Evolutionary conservation across 2,888 invertebrate genomes (phyloP).

Genomic region (Callosobruchus maculatus): DNA sequence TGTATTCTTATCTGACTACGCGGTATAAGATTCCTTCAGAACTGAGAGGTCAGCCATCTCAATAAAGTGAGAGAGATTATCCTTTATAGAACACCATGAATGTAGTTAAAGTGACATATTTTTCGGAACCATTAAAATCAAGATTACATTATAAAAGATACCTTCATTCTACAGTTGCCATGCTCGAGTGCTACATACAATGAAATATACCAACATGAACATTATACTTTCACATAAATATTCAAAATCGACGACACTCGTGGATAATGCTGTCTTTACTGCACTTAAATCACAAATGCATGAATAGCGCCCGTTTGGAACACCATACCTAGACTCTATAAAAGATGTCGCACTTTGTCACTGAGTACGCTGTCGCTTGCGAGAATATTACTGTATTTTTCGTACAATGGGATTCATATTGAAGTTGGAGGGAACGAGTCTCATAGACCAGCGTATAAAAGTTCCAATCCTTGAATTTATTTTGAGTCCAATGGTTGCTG

Average conservation of each 20-base stretch:
- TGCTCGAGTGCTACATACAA: not conserved
- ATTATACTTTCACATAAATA: not conserved
- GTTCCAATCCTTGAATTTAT: too few relatives aligned
- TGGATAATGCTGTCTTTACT: not conserved
- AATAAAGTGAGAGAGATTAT: too few relatives aligned
- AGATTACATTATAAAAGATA: not conserved
- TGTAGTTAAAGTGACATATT: too few relatives aligned
- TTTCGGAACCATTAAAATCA: not conserved
- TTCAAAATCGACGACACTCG: not conserved
- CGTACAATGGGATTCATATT: not conserved
- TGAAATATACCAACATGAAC: not conserved
- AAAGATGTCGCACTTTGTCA: not conserved
- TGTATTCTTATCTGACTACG: too few relatives aligned
- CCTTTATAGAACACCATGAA: too few relatives aligned
- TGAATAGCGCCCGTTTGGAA: not conserved
- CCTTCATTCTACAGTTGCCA: not conserved
- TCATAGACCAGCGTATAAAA: not conserved
- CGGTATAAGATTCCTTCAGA: too few relatives aligned
- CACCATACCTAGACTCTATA: not conserved
- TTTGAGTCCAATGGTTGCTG: too few relatives aligned
- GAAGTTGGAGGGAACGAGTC: not conserved
- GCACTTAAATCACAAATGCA: not conserved
- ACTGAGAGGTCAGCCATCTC: too few relatives aligned
- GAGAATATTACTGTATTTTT: not conserved
- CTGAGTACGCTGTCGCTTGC: not conserved